These are phyloP conservation scores for Pteromalus puparum DNA, from an alignment of 1,140 invertebrate genomes.

Conservation along the genomic window DNA sequence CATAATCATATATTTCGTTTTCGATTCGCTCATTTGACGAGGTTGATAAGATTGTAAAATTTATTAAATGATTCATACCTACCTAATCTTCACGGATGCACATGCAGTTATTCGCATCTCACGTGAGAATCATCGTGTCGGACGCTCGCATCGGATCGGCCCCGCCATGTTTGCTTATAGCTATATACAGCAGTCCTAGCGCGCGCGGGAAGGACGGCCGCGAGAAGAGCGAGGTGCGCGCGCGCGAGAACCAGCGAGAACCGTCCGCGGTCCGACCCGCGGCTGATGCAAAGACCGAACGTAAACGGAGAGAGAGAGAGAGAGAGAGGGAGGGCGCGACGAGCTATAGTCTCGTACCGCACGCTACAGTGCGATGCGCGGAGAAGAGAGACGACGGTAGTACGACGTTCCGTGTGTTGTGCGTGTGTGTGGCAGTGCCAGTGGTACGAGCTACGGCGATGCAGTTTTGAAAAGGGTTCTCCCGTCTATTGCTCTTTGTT, in stretches of 20 bases:
- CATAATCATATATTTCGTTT: no score
- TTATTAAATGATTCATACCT: no score
- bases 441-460: neutral
- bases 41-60: no score
- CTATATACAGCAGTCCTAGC: neutral
- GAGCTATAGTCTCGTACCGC: neutral
- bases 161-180: constrained; percentile 46
- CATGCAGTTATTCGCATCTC: no score
- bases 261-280: no score
- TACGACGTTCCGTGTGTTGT: neutral
- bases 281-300: neutral
- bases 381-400: neutral
- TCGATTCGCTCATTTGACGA: no score
- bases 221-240: neutral
- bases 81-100: no score
- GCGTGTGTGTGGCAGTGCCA: neutral
- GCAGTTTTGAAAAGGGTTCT: constrained; percentile 26
- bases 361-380: neutral
- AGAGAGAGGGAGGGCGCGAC: neutral
- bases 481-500: neutral
- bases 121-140: neutral
- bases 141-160: neutral
- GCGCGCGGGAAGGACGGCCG: neutral
- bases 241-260: neutral
- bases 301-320: constrained; percentile 24